Evolutionary conservation across 2,797 vertebrate genomes (phyloP).

Genomic region (Cuniculus paca): DNA sequence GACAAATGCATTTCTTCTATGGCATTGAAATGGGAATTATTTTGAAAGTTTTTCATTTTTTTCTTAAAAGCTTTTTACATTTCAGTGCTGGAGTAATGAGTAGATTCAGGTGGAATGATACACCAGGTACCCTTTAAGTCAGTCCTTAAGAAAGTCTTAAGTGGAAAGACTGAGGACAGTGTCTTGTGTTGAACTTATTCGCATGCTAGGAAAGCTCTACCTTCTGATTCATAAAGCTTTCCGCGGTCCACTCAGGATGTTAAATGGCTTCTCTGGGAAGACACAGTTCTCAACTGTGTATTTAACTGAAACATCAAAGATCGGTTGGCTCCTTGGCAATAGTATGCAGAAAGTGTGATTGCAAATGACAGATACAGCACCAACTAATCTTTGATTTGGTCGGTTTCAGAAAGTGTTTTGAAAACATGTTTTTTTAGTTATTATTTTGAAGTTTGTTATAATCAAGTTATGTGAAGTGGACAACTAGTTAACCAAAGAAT

Average conservation of each 20-base stretch:
- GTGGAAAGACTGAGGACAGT: background rate
- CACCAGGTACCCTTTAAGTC: background rate
- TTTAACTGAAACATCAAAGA: background rate
- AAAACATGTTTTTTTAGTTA: background rate
- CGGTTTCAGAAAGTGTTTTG: slow-evolving; percentile 32
- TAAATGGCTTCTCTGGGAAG: background rate
- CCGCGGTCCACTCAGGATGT: background rate
- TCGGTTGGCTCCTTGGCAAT: background rate
- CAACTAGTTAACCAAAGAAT: slow-evolving; percentile 33
- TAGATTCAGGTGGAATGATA: background rate
- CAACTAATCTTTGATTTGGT: slow-evolving; percentile 22
- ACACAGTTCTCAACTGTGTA: background rate
- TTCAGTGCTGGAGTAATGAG: background rate
- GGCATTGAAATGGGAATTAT: slow-evolving; percentile 34
- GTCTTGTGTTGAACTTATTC: background rate
- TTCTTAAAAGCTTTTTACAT: background rate
- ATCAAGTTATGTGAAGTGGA: background rate
- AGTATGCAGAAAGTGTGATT: background rate
- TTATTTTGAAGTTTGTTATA: slow-evolving; percentile 35
- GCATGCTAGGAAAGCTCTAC: background rate
- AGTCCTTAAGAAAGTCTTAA: background rate
- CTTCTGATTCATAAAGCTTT: background rate
- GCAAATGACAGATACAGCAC: background rate
- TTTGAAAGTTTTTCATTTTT: slow-evolving; percentile 36
- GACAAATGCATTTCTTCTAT: background rate